phyloP scores from a whole-genome alignment of 2,888 invertebrate species.

The Holacanthella duospinosa region DNA sequence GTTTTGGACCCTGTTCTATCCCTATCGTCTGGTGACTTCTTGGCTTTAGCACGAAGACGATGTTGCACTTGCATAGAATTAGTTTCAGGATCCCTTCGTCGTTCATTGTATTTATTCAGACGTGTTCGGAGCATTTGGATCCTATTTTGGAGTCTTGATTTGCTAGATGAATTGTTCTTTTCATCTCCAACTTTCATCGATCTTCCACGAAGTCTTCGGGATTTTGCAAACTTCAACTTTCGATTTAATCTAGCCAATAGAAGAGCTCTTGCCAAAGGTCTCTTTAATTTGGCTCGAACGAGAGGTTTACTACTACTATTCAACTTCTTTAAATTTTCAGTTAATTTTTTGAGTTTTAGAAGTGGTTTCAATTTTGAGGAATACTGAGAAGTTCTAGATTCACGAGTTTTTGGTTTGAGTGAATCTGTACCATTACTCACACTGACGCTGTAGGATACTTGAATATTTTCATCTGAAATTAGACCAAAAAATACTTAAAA shows the following conservation, averaged over 20 bases:
- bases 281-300: not conserved
- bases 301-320: not conserved
- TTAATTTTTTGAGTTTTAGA: slow-evolving; percentile 8
- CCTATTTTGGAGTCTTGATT: not conserved
- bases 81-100: not conserved
- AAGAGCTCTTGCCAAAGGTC: slow-evolving; percentile 8
- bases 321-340: slow-evolving; percentile 8
- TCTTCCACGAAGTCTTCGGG: slow-evolving; percentile 2
- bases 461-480: slow-evolving; percentile 8
- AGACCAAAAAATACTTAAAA: not conserved
- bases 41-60: not conserved
- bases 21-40: not conserved
- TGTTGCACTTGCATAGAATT: too few species aligned
- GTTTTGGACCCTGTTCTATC: too few species aligned
- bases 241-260: not conserved
- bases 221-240: not conserved
- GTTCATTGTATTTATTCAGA: slow-evolving; percentile 8
- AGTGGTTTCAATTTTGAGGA: slow-evolving; percentile 10
- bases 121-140: slow-evolving; percentile 7
- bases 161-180: not conserved
- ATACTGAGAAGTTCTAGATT: slow-evolving; percentile 9
- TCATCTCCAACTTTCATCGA: not conserved
- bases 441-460: slow-evolving; percentile 8
- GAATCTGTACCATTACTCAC: slow-evolving; percentile 11
- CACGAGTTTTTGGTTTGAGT: slow-evolving; percentile 13